Percentiles rank a stretch among this genome's conserved stretches.
Conservation (phyloP, 1,140 invertebrate species). For the Drosophila chauvacae region DNA sequence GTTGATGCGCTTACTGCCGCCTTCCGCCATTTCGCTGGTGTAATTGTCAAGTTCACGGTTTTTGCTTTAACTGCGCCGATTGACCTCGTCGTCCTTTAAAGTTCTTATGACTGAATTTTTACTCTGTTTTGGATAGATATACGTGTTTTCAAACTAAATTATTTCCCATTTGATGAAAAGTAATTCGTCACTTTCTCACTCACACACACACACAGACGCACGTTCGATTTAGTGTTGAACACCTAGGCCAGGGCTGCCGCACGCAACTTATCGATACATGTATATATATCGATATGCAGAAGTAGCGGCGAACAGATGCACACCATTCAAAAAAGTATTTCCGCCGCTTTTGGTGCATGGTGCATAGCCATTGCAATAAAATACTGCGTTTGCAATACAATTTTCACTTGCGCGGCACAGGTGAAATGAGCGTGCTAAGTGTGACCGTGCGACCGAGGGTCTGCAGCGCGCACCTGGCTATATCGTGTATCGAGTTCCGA, state of each 20-base stretch:
- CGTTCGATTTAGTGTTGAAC: conserved; percentile 10
- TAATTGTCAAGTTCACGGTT: conserved; percentile 31
- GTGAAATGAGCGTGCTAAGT: neutral
- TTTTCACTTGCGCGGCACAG: neutral
- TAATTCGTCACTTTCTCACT: conserved; percentile 84
- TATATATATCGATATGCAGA: conserved; percentile 7
- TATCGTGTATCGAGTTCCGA: conserved; percentile 37
- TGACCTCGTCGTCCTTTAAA: conserved; percentile 32
- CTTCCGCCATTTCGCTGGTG: conserved; percentile 87
- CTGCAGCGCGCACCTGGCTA: conserved; percentile 6
- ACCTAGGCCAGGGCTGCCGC: conserved; percentile 25
- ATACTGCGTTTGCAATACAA: neutral
- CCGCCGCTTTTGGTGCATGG: neutral
- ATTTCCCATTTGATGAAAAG: conserved; percentile 84
- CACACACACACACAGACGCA: conserved; percentile 52
- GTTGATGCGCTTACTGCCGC: conserved; percentile 89
- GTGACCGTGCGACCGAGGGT: neutral
- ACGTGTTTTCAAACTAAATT: conserved; percentile 78
- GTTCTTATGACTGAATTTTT: conserved; percentile 37
- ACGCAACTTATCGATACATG: conserved; percentile 3
- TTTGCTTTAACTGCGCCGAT: conserved; percentile 12
- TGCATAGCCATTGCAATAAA: neutral
- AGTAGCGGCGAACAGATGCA: too few species aligned
- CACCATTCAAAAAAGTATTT: conserved; percentile 2
- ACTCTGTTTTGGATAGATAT: conserved; percentile 47